phyloP scores from a whole-genome alignment of 2,888 invertebrate species.

The Heliothis peltigera region DNA sequence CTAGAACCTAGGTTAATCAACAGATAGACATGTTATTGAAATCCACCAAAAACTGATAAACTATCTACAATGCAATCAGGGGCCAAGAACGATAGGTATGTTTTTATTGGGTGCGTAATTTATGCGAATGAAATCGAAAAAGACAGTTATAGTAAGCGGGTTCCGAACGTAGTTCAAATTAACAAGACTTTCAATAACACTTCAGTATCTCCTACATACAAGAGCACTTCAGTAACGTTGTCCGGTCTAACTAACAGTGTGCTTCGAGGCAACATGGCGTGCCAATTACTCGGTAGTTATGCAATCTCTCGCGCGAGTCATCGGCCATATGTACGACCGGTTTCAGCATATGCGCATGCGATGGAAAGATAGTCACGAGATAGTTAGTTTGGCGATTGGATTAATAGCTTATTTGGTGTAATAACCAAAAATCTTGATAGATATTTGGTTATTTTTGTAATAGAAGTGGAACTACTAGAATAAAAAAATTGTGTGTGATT shows the following conservation, averaged over 20 bases:
- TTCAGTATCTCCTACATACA: too few species aligned
- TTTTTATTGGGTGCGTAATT: too few species aligned
- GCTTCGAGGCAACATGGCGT: slow-evolving; percentile 26
- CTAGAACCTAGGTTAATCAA: too few species aligned
- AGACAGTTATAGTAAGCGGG: too few species aligned
- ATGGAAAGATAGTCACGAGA: background rate
- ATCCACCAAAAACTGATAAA: too few species aligned
- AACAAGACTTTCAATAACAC: too few species aligned
- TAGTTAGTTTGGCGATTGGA: background rate
- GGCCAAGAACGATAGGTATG: too few species aligned
- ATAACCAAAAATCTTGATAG: background rate
- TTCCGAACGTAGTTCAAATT: slow-evolving; percentile 3
- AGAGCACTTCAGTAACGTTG: slow-evolving; percentile 22
- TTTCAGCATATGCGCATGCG: slow-evolving; percentile 14
- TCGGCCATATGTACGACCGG: slow-evolving; percentile 30
- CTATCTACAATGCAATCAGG: too few species aligned
- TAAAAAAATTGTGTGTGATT: too few species aligned
- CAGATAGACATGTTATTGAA: too few species aligned
- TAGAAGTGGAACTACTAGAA: too few species aligned
- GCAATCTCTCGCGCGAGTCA: slow-evolving; percentile 44
- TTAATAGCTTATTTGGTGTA: background rate
- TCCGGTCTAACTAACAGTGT: slow-evolving; percentile 20
- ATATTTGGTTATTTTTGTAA: background rate
- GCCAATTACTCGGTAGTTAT: slow-evolving; percentile 49
- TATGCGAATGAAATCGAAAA: too few species aligned